Conservation (phyloP, 2,113 vertebrate genomes). For the Vimba vimba region DNA sequence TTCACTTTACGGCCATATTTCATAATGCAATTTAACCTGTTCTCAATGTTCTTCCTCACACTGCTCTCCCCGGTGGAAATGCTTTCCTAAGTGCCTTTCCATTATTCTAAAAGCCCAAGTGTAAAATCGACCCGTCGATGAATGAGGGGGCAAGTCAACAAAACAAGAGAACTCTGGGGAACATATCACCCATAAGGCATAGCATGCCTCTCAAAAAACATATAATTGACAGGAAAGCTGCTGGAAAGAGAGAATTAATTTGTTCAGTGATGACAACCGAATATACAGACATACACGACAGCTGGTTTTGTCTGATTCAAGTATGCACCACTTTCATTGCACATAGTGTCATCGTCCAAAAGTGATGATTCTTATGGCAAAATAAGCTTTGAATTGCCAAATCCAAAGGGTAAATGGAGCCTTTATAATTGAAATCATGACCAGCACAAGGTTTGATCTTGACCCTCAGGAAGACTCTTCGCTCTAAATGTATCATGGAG, state of each 20-base stretch:
- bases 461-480: not conserved
- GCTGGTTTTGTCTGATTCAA: not conserved
- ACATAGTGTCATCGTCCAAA: not conserved
- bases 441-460: not conserved
- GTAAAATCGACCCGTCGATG: not conserved
- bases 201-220: not conserved
- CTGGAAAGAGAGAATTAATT: not conserved
- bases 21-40: not conserved
- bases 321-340: not conserved
- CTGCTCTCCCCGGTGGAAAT: not conserved
- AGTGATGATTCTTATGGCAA: not conserved
- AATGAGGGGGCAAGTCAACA: not conserved
- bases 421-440: not conserved
- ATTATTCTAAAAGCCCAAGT: conserved; percentile 20
- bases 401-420: not conserved
- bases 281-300: not conserved
- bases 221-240: not conserved
- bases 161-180: not conserved
- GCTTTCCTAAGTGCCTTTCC: conserved; percentile 25
- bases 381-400: not conserved
- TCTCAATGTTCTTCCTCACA: not conserved
- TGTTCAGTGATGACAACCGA: not conserved
- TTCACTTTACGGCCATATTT: not conserved
- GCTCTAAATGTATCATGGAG: not conserved
- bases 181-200: not conserved